Conservation (phyloP, 2,888 invertebrate genomes). For the Tinea pellionella region DNA sequence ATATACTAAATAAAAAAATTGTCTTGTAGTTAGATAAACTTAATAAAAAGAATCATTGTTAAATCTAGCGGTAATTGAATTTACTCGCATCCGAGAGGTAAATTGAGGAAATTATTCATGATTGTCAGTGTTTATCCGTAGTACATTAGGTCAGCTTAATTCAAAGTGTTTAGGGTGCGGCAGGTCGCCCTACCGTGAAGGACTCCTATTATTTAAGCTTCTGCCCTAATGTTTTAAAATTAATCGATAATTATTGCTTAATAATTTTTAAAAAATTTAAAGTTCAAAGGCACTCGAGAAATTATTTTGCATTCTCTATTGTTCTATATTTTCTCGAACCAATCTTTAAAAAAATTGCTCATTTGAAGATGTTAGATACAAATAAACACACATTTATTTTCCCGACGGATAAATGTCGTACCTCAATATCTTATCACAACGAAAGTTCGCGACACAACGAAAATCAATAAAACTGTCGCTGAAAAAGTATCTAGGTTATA, state of each 20-base stretch:
- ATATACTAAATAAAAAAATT: too few species aligned
- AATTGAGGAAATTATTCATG: background rate
- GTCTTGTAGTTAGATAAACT: too few species aligned
- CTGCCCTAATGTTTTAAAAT: background rate
- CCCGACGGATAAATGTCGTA: background rate
- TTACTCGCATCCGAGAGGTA: background rate
- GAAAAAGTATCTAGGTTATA: background rate
- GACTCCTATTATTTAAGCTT: constrained; percentile 12
- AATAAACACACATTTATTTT: background rate
- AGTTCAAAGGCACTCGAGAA: too few species aligned
- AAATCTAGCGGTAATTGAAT: background rate
- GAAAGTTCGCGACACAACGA: background rate
- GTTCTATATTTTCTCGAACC: too few species aligned
- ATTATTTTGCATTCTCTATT: too few species aligned
- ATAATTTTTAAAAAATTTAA: background rate
- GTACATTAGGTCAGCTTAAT: background rate
- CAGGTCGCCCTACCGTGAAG: constrained; percentile 32
- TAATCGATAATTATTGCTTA: background rate
- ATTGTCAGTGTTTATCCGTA: background rate
- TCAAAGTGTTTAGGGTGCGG: constrained; percentile 18
- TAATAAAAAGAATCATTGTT: too few species aligned
- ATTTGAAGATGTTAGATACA: background rate
- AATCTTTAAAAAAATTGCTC: background rate
- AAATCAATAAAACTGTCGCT: background rate
- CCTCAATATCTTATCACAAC: background rate